These are phyloP conservation scores for Telenomus remus DNA, from an alignment of 1,140 invertebrate genomes.

Conservation along the genomic window DNA sequence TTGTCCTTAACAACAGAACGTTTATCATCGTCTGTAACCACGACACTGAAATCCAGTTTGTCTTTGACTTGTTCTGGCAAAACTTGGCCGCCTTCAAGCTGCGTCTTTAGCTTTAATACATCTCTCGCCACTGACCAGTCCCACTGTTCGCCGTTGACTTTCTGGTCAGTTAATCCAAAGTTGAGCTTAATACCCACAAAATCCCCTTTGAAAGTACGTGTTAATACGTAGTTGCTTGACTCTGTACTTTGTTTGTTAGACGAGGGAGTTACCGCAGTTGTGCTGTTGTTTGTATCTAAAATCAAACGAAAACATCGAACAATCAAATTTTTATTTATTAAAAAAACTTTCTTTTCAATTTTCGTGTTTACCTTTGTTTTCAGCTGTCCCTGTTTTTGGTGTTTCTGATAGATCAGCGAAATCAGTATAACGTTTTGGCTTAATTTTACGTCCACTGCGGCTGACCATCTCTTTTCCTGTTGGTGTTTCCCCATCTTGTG, in stretches of 20 bases:
- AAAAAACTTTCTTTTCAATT: too few species aligned
- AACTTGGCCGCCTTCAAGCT: conserved; percentile 79
- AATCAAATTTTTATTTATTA: background rate
- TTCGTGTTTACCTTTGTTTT: conserved; percentile 2
- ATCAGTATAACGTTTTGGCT: conserved; percentile 79
- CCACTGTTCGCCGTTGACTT: conserved; percentile 77
- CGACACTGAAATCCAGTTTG: conserved; percentile 77
- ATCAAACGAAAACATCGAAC: conserved; percentile 18
- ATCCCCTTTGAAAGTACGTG: conserved; percentile 77
- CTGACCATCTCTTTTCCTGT: conserved; percentile 78
- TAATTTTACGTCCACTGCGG: conserved; percentile 85
- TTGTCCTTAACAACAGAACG: conserved; percentile 68
- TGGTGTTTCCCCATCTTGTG: conserved; percentile 66
- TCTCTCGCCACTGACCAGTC: conserved; percentile 77
- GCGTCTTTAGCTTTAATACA: conserved; percentile 77
- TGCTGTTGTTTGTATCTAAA: conserved; percentile 63
- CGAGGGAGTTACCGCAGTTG: background rate
- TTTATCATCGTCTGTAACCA: conserved; percentile 76
- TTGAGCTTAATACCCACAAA: conserved; percentile 79
- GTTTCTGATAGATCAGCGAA: conserved; percentile 66
- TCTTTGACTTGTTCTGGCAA: conserved; percentile 77
- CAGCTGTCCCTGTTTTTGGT: conserved; percentile 61
- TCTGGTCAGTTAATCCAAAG: too few species aligned
- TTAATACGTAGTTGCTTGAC: conserved; percentile 71
- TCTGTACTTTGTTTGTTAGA: conserved; percentile 35